phyloP scores from a whole-genome alignment of 2,113 vertebrate genomes.

The Drymodes brunneopygia region DNA sequence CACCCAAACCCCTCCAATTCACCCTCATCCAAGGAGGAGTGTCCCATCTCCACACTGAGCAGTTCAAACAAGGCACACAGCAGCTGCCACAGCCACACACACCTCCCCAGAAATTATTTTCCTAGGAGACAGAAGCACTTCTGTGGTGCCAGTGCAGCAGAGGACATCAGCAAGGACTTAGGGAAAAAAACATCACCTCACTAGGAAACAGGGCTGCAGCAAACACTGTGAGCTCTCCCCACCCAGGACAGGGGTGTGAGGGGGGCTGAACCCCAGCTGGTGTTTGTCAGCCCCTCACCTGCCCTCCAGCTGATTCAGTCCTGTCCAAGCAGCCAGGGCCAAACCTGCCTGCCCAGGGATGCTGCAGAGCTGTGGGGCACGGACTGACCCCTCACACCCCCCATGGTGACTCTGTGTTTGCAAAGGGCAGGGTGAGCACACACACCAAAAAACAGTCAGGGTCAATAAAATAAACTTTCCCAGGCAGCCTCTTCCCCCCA shows the following conservation, averaged over 20 bases:
- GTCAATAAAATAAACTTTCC: neutral
- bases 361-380: neutral
- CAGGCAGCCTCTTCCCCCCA: neutral
- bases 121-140: neutral
- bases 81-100: neutral
- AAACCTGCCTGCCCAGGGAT: neutral
- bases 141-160: neutral
- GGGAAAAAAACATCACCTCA: neutral
- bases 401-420: fast-evolving
- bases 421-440: neutral
- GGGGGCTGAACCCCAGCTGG: neutral
- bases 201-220: neutral
- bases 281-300: neutral
- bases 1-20: neutral
- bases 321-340: neutral
- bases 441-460: neutral
- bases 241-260: fast-evolving
- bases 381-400: fast-evolving
- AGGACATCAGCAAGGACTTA: fast-evolving
- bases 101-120: neutral
- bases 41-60: neutral
- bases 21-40: fast-evolving
- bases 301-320: fast-evolving
- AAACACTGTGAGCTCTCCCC: neutral
- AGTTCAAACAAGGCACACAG: neutral